phyloP scores from a whole-genome alignment of 2,113 vertebrate genomes.

The Taxidea taxus region DNA sequence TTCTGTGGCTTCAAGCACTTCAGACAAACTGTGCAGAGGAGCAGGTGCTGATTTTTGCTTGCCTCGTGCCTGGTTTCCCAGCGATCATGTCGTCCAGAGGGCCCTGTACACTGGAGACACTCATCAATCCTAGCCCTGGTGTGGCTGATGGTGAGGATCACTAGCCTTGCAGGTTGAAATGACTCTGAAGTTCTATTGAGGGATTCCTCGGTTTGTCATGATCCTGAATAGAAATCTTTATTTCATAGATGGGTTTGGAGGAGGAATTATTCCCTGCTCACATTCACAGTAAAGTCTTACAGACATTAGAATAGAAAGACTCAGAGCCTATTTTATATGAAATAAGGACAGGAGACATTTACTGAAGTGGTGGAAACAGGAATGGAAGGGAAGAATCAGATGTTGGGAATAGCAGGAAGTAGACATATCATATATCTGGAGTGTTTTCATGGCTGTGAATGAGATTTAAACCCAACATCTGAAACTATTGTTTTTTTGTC shows the following conservation, averaged over 20 bases:
- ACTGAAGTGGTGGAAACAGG: not conserved
- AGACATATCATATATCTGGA: not conserved
- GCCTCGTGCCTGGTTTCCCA: conserved; percentile 97
- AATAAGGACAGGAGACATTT: conserved; percentile 10
- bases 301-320: not conserved
- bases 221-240: conserved; percentile 16
- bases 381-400: not conserved
- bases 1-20: conserved; percentile 97
- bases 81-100: conserved; percentile 90
- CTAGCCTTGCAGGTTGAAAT: not conserved
- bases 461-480: not conserved
- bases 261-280: not conserved
- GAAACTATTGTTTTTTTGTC: not conserved
- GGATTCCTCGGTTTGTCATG: not conserved
- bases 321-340: conserved; percentile 9
- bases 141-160: conserved; percentile 88
- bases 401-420: not conserved
- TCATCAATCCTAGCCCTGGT: conserved; percentile 90
- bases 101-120: conserved; percentile 94
- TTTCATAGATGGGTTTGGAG: not conserved
- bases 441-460: not conserved
- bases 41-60: conserved; percentile 95
- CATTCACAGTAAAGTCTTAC: not conserved
- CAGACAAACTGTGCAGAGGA: conserved; percentile 96
- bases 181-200: not conserved